These are phyloP conservation scores for Porites divaricata DNA, from an alignment of 92 coral and sea anemone genomes.

Conservation along the genomic window DNA sequence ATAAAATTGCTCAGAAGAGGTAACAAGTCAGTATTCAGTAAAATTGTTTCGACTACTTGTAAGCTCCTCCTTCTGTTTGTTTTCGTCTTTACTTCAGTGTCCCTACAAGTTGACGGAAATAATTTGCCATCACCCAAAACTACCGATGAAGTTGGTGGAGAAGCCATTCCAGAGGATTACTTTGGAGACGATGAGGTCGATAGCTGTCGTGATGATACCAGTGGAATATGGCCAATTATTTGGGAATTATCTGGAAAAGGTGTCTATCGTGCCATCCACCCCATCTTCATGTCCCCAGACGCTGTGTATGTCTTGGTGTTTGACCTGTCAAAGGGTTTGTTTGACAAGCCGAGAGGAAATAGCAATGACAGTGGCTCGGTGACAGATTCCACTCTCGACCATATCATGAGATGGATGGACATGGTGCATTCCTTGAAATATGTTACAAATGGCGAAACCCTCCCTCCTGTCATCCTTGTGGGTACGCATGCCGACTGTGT, in stretches of 20 bases:
- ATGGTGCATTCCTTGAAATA: slow-evolving; percentile 17
- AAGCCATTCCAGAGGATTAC: background rate
- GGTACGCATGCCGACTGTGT: slow-evolving; percentile 26
- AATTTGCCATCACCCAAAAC: background rate
- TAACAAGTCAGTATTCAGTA: too few relatives aligned
- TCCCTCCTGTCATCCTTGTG: slow-evolving; percentile 29
- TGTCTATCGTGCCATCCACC: slow-evolving; percentile 38
- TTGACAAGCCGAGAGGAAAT: background rate
- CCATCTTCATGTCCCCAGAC: slow-evolving; percentile 23
- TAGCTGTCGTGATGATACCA: background rate
- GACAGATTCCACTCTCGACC: slow-evolving; percentile 24
- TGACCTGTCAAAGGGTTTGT: slow-evolving; percentile 5
- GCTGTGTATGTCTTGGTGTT: slow-evolving; percentile 19
- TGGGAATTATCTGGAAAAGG: slow-evolving; percentile 34
- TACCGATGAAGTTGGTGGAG: slow-evolving; percentile 2
- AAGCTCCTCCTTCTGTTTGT: too few relatives aligned
- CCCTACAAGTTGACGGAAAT: too few relatives aligned
- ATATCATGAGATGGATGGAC: slow-evolving; percentile 33
- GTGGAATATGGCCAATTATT: slow-evolving; percentile 30
- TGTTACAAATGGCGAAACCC: background rate
- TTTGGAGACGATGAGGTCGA: too few relatives aligned
- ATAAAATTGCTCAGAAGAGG: too few relatives aligned
- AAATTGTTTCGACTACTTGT: too few relatives aligned
- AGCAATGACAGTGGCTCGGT: background rate
- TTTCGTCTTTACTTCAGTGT: too few relatives aligned